phyloP scores from a whole-genome alignment of 2,888 invertebrate species.

The Leucophenga maculata region DNA sequence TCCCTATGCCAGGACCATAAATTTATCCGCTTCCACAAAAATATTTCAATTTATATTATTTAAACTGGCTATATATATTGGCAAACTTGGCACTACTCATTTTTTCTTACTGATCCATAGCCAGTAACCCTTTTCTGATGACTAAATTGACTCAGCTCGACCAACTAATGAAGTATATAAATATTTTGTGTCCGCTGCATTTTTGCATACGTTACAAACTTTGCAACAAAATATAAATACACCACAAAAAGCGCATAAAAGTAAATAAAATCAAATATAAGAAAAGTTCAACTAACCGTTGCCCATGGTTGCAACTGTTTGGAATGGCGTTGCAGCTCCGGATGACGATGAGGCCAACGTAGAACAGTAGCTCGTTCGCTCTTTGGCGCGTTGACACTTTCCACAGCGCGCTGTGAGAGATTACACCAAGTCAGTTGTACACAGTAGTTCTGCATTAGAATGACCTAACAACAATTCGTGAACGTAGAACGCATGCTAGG shows the following conservation, averaged over 20 bases:
- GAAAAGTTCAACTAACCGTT: conserved; percentile 25
- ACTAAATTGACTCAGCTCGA: no score
- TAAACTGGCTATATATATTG: no score
- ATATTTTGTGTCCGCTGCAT: no score
- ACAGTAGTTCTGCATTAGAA: conserved; percentile 23
- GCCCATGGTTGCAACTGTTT: neutral
- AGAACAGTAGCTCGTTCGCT: conserved; percentile 61
- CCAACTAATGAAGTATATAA: no score
- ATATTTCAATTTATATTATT: no score
- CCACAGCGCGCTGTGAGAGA: conserved; percentile 30
- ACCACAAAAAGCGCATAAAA: neutral
- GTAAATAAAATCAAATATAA: neutral
- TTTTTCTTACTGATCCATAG: no score
- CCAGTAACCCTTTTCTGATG: no score
- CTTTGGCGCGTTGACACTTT: conserved; percentile 58
- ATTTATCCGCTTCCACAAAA: no score
- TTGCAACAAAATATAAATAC: no score
- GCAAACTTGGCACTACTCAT: no score
- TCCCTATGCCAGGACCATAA: no score
- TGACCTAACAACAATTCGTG: conserved; percentile 23
- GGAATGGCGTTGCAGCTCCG: no score
- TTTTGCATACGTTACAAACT: neutral
- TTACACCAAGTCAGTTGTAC: conserved; percentile 30
- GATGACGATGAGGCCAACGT: conserved; percentile 35
- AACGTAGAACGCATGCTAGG: conserved; percentile 41